phyloP scores from a whole-genome alignment of 2,888 invertebrate species.

The Cerastis leucographa region DNA sequence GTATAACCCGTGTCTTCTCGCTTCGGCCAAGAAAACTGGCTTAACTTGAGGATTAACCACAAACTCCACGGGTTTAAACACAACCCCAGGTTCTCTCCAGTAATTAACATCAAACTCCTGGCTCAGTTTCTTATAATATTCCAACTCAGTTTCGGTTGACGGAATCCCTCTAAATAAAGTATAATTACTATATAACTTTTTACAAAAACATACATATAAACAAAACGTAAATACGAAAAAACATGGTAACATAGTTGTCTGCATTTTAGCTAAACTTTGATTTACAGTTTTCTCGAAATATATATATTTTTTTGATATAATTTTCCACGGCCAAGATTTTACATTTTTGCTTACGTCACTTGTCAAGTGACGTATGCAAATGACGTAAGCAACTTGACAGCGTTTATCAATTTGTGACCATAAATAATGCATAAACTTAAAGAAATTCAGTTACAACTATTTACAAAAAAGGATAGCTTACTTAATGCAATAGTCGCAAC shows the following conservation, averaged over 20 bases:
- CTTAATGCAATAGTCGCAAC: no score
- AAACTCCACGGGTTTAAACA: conserved; percentile 79
- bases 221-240: conserved; percentile 22
- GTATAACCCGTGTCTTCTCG: conserved; percentile 69
- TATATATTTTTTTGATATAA: conserved; percentile 15
- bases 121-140: conserved; percentile 74
- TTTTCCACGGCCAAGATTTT: conserved; percentile 57
- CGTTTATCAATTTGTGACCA: not conserved
- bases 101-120: conserved; percentile 72
- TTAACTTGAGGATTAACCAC: conserved; percentile 74
- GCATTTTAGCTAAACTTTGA: conserved; percentile 47
- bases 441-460: not conserved
- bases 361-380: no score
- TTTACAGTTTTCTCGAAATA: conserved; percentile 17
- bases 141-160: conserved; percentile 70
- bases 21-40: conserved; percentile 67
- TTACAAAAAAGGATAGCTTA: not conserved
- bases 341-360: conserved; percentile 42
- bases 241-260: conserved; percentile 6
- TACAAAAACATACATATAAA: conserved; percentile 50
- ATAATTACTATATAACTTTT: conserved; percentile 77
- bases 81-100: conserved; percentile 77
- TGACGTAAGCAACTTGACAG: conserved; percentile 35
- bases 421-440: not conserved
- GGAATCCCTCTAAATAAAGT: conserved; percentile 80